A percentile compares a stretch with the other conserved stretches of the same genome.
These are phyloP conservation scores for Picus viridis DNA, from an alignment of 2,797 vertebrate genomes.

Conservation along the genomic window DNA sequence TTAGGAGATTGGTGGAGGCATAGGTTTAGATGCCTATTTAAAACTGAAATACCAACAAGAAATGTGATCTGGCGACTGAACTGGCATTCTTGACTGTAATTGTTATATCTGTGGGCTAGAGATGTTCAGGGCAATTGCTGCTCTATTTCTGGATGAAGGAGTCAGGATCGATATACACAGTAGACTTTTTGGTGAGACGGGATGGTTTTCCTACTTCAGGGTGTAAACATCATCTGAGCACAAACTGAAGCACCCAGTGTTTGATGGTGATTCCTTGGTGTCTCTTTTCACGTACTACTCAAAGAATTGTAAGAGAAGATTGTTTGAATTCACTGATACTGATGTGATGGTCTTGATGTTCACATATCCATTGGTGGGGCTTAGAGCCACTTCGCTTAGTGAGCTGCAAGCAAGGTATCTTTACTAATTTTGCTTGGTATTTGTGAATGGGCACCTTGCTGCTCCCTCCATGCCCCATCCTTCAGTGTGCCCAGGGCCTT, in stretches of 20 bases:
- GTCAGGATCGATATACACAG: neutral
- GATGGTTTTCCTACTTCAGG: neutral
- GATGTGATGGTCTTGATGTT: neutral
- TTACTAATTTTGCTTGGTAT: neutral
- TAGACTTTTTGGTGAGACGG: neutral
- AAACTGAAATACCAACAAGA: conserved; percentile 73
- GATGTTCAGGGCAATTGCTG: conserved; percentile 56
- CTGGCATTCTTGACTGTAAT: conserved; percentile 65
- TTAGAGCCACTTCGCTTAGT: neutral
- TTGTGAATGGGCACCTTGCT: neutral
- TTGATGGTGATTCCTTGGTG: neutral
- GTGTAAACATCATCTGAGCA: neutral
- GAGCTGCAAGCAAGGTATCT: neutral
- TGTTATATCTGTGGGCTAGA: conserved; percentile 62
- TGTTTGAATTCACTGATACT: neutral
- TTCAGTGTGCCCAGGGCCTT: neutral
- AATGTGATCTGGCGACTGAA: conserved; percentile 68
- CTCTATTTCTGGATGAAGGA: conserved; percentile 56
- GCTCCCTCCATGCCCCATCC: neutral
- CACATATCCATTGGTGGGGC: neutral
- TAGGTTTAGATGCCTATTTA: conserved; percentile 63
- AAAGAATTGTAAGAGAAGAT: neutral
- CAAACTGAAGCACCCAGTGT: neutral
- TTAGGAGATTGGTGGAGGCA: conserved; percentile 63
- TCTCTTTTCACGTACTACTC: neutral